phyloP scores from a whole-genome alignment of 2,113 vertebrate species.

The Podilymbus podiceps region DNA sequence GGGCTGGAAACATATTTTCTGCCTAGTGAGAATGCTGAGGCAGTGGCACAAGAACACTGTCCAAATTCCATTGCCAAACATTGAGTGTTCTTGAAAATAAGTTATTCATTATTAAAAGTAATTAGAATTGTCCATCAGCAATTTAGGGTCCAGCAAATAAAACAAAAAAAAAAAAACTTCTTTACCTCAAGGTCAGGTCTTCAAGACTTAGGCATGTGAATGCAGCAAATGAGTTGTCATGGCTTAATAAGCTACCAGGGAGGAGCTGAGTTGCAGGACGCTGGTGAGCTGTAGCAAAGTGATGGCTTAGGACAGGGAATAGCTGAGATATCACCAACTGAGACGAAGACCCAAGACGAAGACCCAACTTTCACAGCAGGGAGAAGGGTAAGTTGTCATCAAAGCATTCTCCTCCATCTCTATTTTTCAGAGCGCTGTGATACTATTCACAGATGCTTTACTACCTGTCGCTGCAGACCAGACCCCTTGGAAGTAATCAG shows the following conservation, averaged over 20 bases:
- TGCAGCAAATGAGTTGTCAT: neutral
- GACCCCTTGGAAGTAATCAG: neutral
- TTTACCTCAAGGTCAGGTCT: neutral
- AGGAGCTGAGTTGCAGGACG: neutral
- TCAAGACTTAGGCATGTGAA: no score
- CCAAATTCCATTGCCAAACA: neutral
- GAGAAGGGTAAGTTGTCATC: neutral
- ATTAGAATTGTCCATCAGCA: neutral
- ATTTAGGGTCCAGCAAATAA: neutral
- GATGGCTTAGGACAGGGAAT: neutral
- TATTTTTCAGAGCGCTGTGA: neutral
- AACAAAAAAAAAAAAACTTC: neutral
- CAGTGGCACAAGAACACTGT: neutral
- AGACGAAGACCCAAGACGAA: neutral
- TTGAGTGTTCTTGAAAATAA: neutral
- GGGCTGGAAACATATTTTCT: neutral
- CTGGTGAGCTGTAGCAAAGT: neutral
- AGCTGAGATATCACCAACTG: neutral
- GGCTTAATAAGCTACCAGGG: no score
- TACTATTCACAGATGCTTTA: neutral
- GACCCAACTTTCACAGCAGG: neutral
- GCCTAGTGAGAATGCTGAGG: neutral
- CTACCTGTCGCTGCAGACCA: neutral
- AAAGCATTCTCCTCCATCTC: neutral
- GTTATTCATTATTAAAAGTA: neutral